A percentile compares a stretch with the other conserved stretches of the same genome.
phyloP scores from a whole-genome alignment of 2,113 vertebrate species.

The Proterorhinus semilunaris region DNA sequence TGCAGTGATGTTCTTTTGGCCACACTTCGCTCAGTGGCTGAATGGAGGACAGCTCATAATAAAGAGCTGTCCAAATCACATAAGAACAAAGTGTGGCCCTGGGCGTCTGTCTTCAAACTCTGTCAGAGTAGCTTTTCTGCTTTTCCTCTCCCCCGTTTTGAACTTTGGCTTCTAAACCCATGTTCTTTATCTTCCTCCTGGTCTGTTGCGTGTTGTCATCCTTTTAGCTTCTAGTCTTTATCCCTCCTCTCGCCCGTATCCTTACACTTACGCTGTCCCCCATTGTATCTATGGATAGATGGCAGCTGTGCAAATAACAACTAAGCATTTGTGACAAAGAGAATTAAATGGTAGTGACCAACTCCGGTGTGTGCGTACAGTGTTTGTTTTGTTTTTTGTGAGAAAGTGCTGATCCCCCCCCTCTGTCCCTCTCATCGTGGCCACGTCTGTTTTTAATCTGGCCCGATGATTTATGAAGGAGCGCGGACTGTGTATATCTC shows the following conservation, averaged over 20 bases:
- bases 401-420: slow-evolving; percentile 54
- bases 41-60: slow-evolving; percentile 21
- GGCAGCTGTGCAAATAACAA: slow-evolving; percentile 13
- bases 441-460: slow-evolving; percentile 96
- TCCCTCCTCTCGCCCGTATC: slow-evolving; percentile 27
- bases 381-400: slow-evolving; percentile 17
- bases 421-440: slow-evolving; percentile 83
- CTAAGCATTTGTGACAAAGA: background rate
- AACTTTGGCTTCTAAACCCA: slow-evolving; percentile 2
- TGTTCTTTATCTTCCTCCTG: slow-evolving; percentile 2
- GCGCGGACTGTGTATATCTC: slow-evolving; percentile 78
- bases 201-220: slow-evolving; percentile 15
- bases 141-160: slow-evolving; percentile 9
- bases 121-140: slow-evolving; percentile 25
- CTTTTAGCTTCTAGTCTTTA: slow-evolving; percentile 30
- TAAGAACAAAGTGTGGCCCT: slow-evolving; percentile 30
- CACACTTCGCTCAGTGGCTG: background rate
- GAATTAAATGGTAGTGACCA: background rate
- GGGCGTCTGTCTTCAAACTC: slow-evolving; percentile 29
- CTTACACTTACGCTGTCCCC: slow-evolving; percentile 35
- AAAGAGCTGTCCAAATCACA: slow-evolving; percentile 31
- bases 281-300: slow-evolving; percentile 16
- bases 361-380: background rate
- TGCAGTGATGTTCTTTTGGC: background rate
- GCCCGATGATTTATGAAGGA: slow-evolving; percentile 95